A percentile compares a stretch with the other conserved stretches of the same genome.
Evolutionary conservation across 2,797 vertebrate genomes (phyloP).

Genomic region (Melanogrammus aeglefinus): DNA sequence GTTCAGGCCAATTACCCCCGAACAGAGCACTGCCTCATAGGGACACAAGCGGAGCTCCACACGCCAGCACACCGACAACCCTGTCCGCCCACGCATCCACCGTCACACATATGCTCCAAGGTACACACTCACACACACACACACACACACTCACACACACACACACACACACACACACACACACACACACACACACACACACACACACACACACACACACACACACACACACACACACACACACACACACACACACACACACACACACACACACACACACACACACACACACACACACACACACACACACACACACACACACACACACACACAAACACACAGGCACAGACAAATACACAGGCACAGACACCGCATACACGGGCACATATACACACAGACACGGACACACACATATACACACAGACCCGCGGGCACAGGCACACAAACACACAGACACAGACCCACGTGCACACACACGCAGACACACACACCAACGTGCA

Average conservation of each 20-base stretch:
- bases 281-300: neutral
- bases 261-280: neutral
- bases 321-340: neutral
- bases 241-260: too few species aligned
- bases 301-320: neutral
- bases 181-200: neutral
- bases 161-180: neutral
- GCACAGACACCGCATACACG: too few species aligned
- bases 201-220: neutral
- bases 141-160: neutral
- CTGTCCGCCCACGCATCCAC: neutral
- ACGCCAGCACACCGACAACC: neutral
- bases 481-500: neutral
- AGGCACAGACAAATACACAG: neutral
- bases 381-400: neutral
- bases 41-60: neutral
- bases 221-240: neutral
- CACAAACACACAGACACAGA: neutral
- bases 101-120: neutral
- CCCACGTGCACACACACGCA: too few species aligned
- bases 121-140: neutral
- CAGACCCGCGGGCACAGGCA: too few species aligned
- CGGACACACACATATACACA: neutral
- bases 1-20: slow-evolving; percentile 63
- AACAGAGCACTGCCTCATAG: slow-evolving; percentile 29